Evolutionary conservation across 2,888 invertebrate species (phyloP), one percentile per base, ranked within the genome.

Genomic region (Eupithecia exiguata): DNA sequence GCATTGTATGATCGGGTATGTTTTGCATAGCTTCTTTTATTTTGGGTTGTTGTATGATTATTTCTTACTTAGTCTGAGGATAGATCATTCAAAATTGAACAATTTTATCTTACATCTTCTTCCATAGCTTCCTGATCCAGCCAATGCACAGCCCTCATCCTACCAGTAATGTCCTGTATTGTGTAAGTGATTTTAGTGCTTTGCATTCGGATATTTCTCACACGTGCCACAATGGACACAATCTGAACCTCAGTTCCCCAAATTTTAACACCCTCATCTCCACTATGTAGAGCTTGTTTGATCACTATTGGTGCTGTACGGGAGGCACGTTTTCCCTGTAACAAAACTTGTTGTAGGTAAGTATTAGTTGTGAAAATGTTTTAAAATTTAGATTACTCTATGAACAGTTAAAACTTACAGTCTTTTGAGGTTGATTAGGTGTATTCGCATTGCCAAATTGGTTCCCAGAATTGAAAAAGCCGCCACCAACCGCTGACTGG

Each of bases 221-320:
- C 83, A 69, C 93, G 84, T 36, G 93, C 95, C 12, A 95, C 90
- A 77, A 95, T 82, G 7, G 87, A 90, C 0, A 93, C 91, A 74
- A 95, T 94, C 83, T 94, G 94, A 69, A 94, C 89, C 76, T 94
- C 94, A 21, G 93, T 93, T 38, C 94, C 94, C 94, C 94, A 94
- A 82, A 95, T 94, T 83, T 92, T 94, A 0, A 95, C 82, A 70
- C 94, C 94, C 78, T 95, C 94, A 82, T 94, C 94, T 25, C 93
- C 92, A 82, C 91, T 86, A 74, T 93, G 92, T 35, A 95, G 82
- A 14, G 94, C 94, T 86, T 95, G 95, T 77, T 82, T 90, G 67
- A 95, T 94, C 6, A 95, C 94, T 72, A 95, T 88, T 2, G 95
- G 95, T 14, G 95, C 94, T 14, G 94, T 94, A 18, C 93, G 91